Base-by-base conservation (phyloP, 2,797 vertebrate genomes). In the Mycteria americana region DNA sequence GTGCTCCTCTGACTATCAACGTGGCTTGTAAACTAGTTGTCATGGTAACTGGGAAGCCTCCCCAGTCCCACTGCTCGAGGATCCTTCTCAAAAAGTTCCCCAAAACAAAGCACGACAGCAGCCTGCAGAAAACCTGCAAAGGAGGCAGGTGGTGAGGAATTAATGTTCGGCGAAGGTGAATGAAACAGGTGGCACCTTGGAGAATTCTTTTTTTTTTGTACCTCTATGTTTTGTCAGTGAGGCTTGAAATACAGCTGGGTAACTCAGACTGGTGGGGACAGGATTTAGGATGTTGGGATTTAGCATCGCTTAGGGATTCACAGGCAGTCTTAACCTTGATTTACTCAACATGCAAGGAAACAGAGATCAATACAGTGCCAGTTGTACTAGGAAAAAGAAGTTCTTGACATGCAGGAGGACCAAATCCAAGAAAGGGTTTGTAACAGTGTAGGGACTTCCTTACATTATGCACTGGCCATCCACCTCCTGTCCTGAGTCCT, bases 401-500 rank as follows among this genome's bases (percentile, higher is more conserved):
- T 37, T 51, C 9, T 64, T 41, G 33, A 64, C 12, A 1, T 43
- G 30, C n/a, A 41, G 31, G 21, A 86, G 37, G 56, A 64, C 11
- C 37, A 63, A 57, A 54, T 48, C 27, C 54, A 50, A 46, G 57
- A 8, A n/a, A 18, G 51, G 13, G 0, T 41, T 15, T 53, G 30
- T 43, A 43, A 28, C 11, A 14, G 68, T 5, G 18, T 35, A 21
- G 56, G 24, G 45, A 17, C 45, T 77, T 72, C 50, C 53, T 62
- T 28, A 16, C 1, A 0, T 43, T 37, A 13, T 7, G 14, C 4
- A 4, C 13, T 28, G 21, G 43, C 60, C 7, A 1, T 59, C 35
- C 3, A 1, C 13, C 43, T 68, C 30, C 28, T 48, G 27, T 35
- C 28, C 39, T 5, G 25, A 53, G 68, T 27, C 13, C 18, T 43